Conservation (phyloP, 2,888 invertebrate species). For the Caenorhabditis drosophilae region DNA sequence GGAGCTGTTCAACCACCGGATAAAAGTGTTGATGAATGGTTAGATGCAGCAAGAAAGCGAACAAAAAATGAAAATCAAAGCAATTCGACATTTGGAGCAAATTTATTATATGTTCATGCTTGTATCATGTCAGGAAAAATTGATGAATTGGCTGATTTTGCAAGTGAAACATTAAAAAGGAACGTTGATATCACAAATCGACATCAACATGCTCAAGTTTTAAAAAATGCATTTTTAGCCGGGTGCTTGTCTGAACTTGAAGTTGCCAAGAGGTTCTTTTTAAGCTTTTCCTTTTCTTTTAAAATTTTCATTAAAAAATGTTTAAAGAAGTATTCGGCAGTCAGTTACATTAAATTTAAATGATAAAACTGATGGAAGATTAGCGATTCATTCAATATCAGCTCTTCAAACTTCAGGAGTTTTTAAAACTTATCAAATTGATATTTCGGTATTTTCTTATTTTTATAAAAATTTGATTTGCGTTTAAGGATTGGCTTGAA, state of each 20-base stretch:
- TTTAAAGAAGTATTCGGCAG: conserved; percentile 23
- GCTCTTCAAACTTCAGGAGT: conserved; percentile 22
- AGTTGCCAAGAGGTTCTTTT: conserved; percentile 23
- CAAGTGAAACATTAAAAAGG: conserved; percentile 17
- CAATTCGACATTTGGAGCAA: conserved; percentile 10
- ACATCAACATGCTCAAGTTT: conserved; percentile 13
- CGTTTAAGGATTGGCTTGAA: conserved; percentile 23
- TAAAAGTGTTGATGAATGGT: conserved; percentile 20
- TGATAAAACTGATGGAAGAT: conserved; percentile 4
- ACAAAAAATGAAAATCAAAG: conserved; percentile 5
- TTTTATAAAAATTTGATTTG: neutral
- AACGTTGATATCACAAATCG: conserved; percentile 12
- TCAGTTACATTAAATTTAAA: conserved; percentile 12
- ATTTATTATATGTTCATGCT: conserved; percentile 29
- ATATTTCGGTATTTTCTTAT: conserved; percentile 12
- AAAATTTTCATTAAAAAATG: too few species aligned
- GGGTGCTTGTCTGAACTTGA: conserved; percentile 26
- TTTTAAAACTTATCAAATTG: conserved; percentile 16
- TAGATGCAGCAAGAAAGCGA: conserved; percentile 4
- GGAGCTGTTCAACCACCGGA: conserved; percentile 23
- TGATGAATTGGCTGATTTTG: conserved; percentile 15
- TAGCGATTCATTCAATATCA: conserved; percentile 31
- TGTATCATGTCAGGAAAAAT: conserved; percentile 24
- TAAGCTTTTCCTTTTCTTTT: too few species aligned
- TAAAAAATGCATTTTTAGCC: conserved; percentile 18